Base-by-base conservation (phyloP, 2,113 vertebrate species). In the Rostratula benghalensis region DNA sequence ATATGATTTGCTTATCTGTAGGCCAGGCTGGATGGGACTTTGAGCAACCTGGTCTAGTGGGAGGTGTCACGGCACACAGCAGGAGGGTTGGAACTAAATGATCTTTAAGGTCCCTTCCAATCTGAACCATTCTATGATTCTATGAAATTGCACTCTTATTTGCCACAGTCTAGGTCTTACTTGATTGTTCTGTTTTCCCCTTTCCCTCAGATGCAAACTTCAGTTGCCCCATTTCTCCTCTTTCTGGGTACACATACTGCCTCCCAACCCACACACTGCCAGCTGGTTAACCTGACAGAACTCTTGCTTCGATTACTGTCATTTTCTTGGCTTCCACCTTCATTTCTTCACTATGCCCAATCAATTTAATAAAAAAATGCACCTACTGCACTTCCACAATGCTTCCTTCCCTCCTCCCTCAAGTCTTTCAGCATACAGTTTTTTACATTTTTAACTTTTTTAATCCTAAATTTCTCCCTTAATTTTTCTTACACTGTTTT, bases 391-490 rank as follows among this genome's bases (percentile, higher is more conserved):
- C 25, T 81, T 63, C 39, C 4, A 39, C 23, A 76, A 33, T 7
- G 6, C 5, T 8, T 33, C 24, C 27, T 35, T 22, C 19, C 3
- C 13, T 13, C 5, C 11, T 3, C 7, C 1, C 12, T 28, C 53
- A 12, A 45, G 43, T 39, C 46, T 63, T 88, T 39, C 65, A 59
- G 7, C 43, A 64, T 13, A 6, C 48, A 27, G 1, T n/a, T 81
- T 81, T 83, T 56, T 13, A 50, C 6, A 31, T 64, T 64, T 39
- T 18, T 53, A 27, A 33, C 19, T 15, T 65, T 65, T 75, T 18
- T 45, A 60, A 33, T 10, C 10, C 12, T 43, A 30, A 48, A 61
- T 65, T 56, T 76, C 48, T 75, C 25, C 35, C 31, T 64, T 64
- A 6, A 6, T 45, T 81, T 89, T 54, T 64, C 59, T 74, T 45